Conservation (phyloP, 2,113 vertebrate species). For the Paratilapia polleni region DNA sequence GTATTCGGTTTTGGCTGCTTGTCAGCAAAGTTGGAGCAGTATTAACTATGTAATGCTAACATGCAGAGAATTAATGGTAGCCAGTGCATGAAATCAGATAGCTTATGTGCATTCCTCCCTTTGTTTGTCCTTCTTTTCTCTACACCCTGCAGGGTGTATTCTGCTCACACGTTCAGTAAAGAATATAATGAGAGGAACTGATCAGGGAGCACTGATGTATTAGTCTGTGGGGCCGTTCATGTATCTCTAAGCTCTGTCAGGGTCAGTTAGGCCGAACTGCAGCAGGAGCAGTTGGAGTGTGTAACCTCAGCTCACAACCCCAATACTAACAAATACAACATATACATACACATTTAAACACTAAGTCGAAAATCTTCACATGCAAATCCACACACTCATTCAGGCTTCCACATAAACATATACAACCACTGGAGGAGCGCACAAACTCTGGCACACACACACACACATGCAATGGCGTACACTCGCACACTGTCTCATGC, state of each 20-base stretch:
- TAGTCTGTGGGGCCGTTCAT: no score
- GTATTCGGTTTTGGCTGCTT: conserved; percentile 16
- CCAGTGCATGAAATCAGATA: neutral
- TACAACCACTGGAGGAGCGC: conserved; percentile 22
- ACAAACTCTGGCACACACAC: conserved; percentile 39
- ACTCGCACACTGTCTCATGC: conserved; percentile 42
- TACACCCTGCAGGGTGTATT: neutral
- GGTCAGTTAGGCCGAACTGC: conserved; percentile 44
- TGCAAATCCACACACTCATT: conserved; percentile 9
- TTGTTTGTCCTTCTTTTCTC: conserved; percentile 2
- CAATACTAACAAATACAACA: conserved; percentile 4
- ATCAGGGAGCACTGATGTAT: conserved; percentile 27
- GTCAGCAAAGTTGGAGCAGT: conserved; percentile 14
- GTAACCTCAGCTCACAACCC: neutral
- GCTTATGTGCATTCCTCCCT: conserved; percentile 1
- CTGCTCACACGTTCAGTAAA: conserved; percentile 30
- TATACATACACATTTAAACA: neutral
- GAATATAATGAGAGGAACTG: conserved; percentile 45
- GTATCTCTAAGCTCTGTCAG: conserved; percentile 55
- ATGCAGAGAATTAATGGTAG: neutral
- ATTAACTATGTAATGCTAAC: conserved; percentile 3
- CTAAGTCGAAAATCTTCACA: conserved; percentile 11
- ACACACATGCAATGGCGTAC: conserved; percentile 32
- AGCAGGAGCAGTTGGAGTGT: conserved; percentile 7
- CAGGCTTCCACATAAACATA: conserved; percentile 17